Evolutionary conservation across 2,113 vertebrate genomes (phyloP), one percentile per base, ranked within the genome.

Genomic region (Pseudois nayaur): DNA sequence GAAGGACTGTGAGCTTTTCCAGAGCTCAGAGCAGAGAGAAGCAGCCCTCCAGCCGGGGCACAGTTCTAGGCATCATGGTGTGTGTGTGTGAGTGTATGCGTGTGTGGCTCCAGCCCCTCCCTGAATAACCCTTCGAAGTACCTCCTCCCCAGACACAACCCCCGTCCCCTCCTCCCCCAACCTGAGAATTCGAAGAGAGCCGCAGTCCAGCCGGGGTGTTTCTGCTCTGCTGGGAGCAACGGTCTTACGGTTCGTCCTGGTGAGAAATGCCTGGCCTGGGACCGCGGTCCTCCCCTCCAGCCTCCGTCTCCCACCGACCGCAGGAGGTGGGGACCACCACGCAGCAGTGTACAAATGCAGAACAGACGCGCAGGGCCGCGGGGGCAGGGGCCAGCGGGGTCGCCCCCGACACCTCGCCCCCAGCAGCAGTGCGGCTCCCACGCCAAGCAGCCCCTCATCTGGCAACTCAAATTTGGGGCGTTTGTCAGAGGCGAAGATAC

Each of bases 141-240:
- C 19, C 33, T 14, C 6, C 11, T 31, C 8, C 21, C 29, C 52
- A 79, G 74, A 31, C 48, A 7, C 57, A 17, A 33, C 1, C 29
- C 17, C 31, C 13, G 0, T 2, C 29, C 29, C n/a, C 21, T 11
- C 7, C 16, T 8, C 3, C 19, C 7, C 17, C 4, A 1, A 2
- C 15, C 27, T 5, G 54, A 23, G 23, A 54, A 19, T 17, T 25
- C 15, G 31, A 55, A 27, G 36, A 52, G n/a, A 52, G 33, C 13
- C 8, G 33, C 27, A 23, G 14, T 16, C 31, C 25, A 33, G 19
- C 36, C 10, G 0, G 10, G 17, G 29, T 12, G 19, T 3, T 55
- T 36, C 85, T 27, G 83, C 45, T 21, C 33, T 25, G 9, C 76
- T 50, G 83, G 3, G 33, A 85, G 23, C 17, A 33, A 43, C 33